Base-by-base conservation (phyloP, 2,888 invertebrate species). In the Dicyrtomina minuta region DNA sequence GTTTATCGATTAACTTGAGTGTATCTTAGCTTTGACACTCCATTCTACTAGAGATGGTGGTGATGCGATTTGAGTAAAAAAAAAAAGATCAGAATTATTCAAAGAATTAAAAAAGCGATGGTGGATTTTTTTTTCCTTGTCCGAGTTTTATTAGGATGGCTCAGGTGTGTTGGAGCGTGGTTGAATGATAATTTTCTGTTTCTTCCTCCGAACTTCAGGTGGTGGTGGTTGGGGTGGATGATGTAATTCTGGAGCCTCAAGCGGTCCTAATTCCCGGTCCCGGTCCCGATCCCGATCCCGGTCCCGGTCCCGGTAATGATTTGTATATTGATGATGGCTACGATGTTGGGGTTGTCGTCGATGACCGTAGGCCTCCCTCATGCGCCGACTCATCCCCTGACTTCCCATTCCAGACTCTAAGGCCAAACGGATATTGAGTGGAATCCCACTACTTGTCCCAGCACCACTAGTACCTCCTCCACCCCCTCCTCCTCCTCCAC, bases 151-250 rank as follows among this genome's bases (percentile, higher is more conserved):
- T 56, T 26, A 56, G 15, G 56, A 27, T 15, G 26, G 56, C 24
- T 56, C 26, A 2, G 56, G 60, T 8, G 68, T 41, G 8, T 56
- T 60, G 24, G 51, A 59, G 26, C 64, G 55, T 8, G 72, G 74
- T 24, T 74, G 75, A 55, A 76, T 76, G 22, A 73, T 72, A 2
- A 76, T n/a, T 51, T 73, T 71, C 15, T 70, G 68, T 62, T 73
- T 74, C 17, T 73, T 70, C 13, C 75, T 43, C 17, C 71, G 39
- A 2, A 76, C 75, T 60, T 72, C 71, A 12, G 71, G 20, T 5
- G 66, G 59, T 15, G 33, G 67, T 1, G 55, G n/a, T 12, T 43
- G 62, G 13, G 27, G 61, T 8, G 55, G 43, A 20, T 43, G 0
- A 27, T 64, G 58, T n/a, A 17, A 56, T 6, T 65, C 59, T 20